Evolutionary conservation across 1,140 invertebrate species (phyloP).

Genomic region (Popillia japonica): DNA sequence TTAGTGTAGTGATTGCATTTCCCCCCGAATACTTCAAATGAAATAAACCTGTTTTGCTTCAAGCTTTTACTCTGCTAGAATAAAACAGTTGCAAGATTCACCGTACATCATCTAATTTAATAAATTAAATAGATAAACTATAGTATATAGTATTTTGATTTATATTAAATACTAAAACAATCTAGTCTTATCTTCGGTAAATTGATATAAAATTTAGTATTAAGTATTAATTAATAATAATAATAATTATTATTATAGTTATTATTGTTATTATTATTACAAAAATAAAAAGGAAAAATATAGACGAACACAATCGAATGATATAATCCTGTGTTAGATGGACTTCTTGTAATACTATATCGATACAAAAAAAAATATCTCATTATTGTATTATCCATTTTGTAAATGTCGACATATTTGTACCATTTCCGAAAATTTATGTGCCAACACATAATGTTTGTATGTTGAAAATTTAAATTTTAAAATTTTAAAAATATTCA

Average conservation of each 20-base stretch:
- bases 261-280: background rate
- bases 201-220: slow-evolving; percentile 18
- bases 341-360: background rate
- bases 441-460: background rate
- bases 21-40: background rate
- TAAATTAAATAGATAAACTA: too few species aligned
- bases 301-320: background rate
- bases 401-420: background rate
- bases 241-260: background rate
- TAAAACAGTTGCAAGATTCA: too few species aligned
- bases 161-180: slow-evolving; percentile 8
- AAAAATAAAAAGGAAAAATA: background rate
- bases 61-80: too few species aligned
- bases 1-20: background rate
- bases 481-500: too few species aligned
- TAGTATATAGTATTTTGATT: too few species aligned
- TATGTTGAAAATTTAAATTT: too few species aligned
- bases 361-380: background rate
- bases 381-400: background rate
- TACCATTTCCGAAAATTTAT: background rate
- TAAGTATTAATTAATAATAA: background rate
- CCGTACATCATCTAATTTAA: background rate
- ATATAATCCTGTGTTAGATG: background rate
- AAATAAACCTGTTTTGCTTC: background rate
- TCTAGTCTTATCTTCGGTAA: slow-evolving; percentile 20